Conservation (phyloP, 1,140 invertebrate species). For the Spodoptera frugiperda region DNA sequence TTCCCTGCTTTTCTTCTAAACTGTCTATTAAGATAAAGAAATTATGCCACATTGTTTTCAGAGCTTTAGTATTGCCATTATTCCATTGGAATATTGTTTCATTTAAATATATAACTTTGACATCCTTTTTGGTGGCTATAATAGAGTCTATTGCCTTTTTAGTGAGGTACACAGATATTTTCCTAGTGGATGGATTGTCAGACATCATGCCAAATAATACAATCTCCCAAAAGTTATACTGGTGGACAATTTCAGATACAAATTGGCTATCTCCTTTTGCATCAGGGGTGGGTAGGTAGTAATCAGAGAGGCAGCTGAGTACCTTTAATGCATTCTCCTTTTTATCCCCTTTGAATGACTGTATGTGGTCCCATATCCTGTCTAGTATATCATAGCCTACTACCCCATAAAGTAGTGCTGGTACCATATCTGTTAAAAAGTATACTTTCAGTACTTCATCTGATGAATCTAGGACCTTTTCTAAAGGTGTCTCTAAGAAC, state of each 20-base stretch:
- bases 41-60: slow-evolving; percentile 71
- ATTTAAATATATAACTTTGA: slow-evolving; percentile 53
- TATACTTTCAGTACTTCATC: slow-evolving; percentile 67
- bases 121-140: slow-evolving; percentile 59
- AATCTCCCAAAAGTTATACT: slow-evolving; percentile 71
- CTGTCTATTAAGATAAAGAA: slow-evolving; percentile 78
- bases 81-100: slow-evolving; percentile 65
- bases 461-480: slow-evolving; percentile 60
- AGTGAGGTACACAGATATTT: slow-evolving; percentile 71
- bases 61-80: slow-evolving; percentile 51
- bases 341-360: slow-evolving; percentile 50
- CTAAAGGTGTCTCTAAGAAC: slow-evolving; percentile 69
- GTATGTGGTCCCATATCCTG: slow-evolving; percentile 71
- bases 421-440: slow-evolving; percentile 71
- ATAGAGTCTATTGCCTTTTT: slow-evolving; percentile 76
- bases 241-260: slow-evolving; percentile 62
- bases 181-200: slow-evolving; percentile 57
- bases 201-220: slow-evolving; percentile 66
- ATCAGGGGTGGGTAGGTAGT: slow-evolving; percentile 67
- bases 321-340: slow-evolving; percentile 63
- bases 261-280: slow-evolving; percentile 45
- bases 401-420: slow-evolving; percentile 63
- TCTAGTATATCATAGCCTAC: slow-evolving; percentile 71
- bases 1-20: slow-evolving; percentile 79
- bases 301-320: slow-evolving; percentile 72